These are phyloP conservation scores for Oncorhynchus tshawytscha DNA, from an alignment of 2,113 vertebrate genomes.

Conservation along the genomic window DNA sequence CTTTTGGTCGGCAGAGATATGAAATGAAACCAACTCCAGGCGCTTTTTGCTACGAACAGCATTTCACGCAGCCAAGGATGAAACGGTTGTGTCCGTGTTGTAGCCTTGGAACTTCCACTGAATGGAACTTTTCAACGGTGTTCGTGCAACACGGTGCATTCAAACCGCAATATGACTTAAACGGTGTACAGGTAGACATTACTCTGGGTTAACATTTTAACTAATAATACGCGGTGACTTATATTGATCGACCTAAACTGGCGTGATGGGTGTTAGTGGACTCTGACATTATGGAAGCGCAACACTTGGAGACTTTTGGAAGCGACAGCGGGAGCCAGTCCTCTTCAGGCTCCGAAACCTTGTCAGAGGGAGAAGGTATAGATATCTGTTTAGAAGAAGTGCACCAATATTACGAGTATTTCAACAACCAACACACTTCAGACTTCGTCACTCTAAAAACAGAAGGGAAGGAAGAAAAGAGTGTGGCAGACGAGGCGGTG, in stretches of 20 bases:
- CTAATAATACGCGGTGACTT: background rate
- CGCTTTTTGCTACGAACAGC: background rate
- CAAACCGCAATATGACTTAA: conserved; percentile 10
- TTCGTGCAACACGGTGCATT: background rate
- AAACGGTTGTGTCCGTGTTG: background rate
- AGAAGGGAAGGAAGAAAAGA: conserved; percentile 26
- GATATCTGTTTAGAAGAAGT: background rate
- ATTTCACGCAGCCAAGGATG: background rate
- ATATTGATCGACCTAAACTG: background rate
- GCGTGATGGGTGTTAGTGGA: background rate
- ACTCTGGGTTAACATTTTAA: background rate
- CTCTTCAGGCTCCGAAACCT: conserved; percentile 38
- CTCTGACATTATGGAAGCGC: conserved; percentile 37
- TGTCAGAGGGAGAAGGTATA: conserved; percentile 34
- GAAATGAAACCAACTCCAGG: background rate
- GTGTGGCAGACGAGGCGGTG: conserved; percentile 12
- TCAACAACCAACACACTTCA: conserved; percentile 11
- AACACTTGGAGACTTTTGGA: conserved; percentile 21
- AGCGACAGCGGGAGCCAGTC: conserved; percentile 8
- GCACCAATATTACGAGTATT: background rate
- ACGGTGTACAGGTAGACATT: conserved; percentile 1
- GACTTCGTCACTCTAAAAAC: conserved; percentile 14
- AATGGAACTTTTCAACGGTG: background rate
- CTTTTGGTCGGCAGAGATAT: background rate
- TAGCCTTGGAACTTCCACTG: background rate